These are phyloP conservation scores for Drosophila percnosoma DNA, from an alignment of 2,888 invertebrate genomes.

Conservation along the genomic window DNA sequence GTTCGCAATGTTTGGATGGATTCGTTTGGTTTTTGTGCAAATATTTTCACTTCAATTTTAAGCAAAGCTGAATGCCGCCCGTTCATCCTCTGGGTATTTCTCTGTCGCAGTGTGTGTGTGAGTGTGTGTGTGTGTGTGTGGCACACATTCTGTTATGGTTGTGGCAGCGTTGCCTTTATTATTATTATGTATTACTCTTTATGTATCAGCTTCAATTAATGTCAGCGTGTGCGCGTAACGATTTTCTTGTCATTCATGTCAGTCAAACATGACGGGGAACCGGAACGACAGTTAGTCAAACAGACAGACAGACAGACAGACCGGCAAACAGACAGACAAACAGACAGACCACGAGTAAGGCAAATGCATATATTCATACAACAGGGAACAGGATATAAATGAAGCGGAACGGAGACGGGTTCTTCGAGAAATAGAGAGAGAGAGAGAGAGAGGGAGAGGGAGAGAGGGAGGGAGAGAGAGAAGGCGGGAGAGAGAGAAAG, in stretches of 20 bases:
- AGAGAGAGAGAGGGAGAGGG: too few relatives aligned
- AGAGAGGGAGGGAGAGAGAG: neutral
- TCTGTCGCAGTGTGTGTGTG: neutral
- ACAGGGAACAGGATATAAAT: conserved; percentile 42
- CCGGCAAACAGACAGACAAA: conserved; percentile 14
- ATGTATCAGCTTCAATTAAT: conserved; percentile 78
- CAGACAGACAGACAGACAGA: conserved; percentile 12
- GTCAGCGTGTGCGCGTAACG: conserved; percentile 71
- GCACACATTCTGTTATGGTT: conserved; percentile 37
- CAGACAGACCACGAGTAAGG: conserved; percentile 8
- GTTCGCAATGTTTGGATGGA: conserved; percentile 15
- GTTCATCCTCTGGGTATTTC: conserved; percentile 26
- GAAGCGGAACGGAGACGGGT: conserved; percentile 17
- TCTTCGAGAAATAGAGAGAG: neutral
- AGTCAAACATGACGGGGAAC: conserved; percentile 62
- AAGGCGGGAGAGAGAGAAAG: neutral
- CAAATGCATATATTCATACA: conserved; percentile 22
- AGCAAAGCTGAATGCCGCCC: conserved; percentile 28
- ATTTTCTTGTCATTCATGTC: conserved; percentile 77
- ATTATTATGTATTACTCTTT: conserved; percentile 73
- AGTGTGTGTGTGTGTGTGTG: conserved; percentile 20
- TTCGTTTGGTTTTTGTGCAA: conserved; percentile 26
- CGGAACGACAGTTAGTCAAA: conserved; percentile 50
- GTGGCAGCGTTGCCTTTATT: conserved; percentile 58
- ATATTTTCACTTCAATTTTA: conserved; percentile 40